Base-by-base conservation (phyloP, 2,113 vertebrate genomes). In the Pseudopipra pipra region DNA sequence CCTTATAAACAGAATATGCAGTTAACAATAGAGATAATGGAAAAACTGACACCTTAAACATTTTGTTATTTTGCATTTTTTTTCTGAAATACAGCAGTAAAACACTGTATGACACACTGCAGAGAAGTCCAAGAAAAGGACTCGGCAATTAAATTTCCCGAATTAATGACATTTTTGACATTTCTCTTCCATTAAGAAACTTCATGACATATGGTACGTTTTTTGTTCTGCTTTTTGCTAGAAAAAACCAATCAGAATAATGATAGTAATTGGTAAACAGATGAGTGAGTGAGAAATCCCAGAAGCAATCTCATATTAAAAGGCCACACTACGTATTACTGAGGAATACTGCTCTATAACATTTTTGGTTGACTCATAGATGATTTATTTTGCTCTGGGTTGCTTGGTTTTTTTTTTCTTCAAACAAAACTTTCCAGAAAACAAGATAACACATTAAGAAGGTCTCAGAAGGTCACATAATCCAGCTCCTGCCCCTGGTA, bases 91-190 rank as follows among this genome's bases (percentile, higher is more conserved):
- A 79, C 20, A 58, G 30, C 20, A 70, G 33, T 61, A 78, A 81
- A 92, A 73, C n/a, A n/a, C 14, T 20, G 11, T 31, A 47, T 68
- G 78, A 88, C 63, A 95, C 19, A 74, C 18, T 35, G 55, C 67
- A 75, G 55, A 39, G 24, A 77, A 89, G 58, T 87, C 33, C 44
- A 93, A 85, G 65, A 54, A 85, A 90, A 93, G 44, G 30, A 90
- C 46, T 82, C 0, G 0, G 68, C 87, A 96, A 96, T 90, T 97
- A 82, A 51, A 90, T 87, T 93, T 78, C 73, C 71, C 54, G 95
- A 65, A 87, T 68, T 41, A 72, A 82, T 85, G 68, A 85, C 67
- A 79, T 58, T 77, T 95, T 76, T 95, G 87, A 87, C 89, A 96
- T 76, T 85, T 96, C 43, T 68, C 66, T 81, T 81, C 43, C 65